A percentile compares a stretch with the other conserved stretches of the same genome.
Evolutionary conservation across 2,888 invertebrate genomes (phyloP).

Genomic region (Sinohyriopsis cumingii): DNA sequence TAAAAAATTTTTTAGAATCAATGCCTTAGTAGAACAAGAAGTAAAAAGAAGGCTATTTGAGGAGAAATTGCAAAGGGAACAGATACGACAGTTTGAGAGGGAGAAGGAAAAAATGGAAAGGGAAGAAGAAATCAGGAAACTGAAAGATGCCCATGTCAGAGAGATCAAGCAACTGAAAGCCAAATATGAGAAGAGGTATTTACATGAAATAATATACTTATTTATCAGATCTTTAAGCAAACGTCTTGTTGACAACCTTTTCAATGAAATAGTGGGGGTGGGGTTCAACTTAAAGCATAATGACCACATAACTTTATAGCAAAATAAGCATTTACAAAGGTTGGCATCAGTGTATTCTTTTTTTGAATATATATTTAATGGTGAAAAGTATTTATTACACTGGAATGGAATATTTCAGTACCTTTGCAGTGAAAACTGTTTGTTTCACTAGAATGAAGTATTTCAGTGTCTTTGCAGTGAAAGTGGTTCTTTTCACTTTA

Average conservation of each 20-base stretch:
- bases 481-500: no score
- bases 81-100: conserved; percentile 57
- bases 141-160: conserved; percentile 59
- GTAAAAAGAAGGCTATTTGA: conserved; percentile 67
- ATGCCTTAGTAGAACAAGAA: conserved; percentile 65
- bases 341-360: no score
- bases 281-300: no score
- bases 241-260: background rate
- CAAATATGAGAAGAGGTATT: conserved; percentile 45
- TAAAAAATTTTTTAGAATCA: conserved; percentile 48
- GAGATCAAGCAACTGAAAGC: conserved; percentile 63
- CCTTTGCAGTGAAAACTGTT: no score
- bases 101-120: conserved; percentile 61
- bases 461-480: no score
- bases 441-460: no score
- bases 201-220: conserved; percentile 6
- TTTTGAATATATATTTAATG: no score
- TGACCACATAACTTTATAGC: no score
- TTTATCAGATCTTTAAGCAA: background rate
- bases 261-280: no score
- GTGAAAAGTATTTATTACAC: no score
- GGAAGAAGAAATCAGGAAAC: conserved; percentile 60
- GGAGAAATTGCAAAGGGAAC: conserved; percentile 65
- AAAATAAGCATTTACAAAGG: no score
- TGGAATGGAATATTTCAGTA: no score